Evolutionary conservation across 2,797 vertebrate species (phyloP), one percentile per base, ranked within the genome.

Genomic region (Brachyrhaphis roseni): DNA sequence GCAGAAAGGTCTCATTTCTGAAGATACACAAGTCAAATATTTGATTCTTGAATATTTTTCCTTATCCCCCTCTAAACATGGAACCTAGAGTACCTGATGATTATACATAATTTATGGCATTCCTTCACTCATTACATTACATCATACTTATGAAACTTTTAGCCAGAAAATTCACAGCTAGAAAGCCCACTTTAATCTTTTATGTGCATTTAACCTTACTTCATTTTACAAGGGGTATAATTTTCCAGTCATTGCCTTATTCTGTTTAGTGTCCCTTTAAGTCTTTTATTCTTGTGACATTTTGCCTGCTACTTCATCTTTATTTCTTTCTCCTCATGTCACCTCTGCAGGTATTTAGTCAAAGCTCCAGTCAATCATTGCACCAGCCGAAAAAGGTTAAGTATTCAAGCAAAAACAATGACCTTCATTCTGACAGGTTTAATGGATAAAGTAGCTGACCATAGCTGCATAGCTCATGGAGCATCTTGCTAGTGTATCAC

Each of bases 361-460:
- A 78, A 49, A 85, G 41, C 68, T 86, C 28, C 78, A 82, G 68
- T 84, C 70, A 79, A n/a, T 66, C 77, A 64, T 81, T 59, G 46
- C 74, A 57, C 5, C 64, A 78, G 57, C 5, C 75, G 76, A 79
- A 53, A 84, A 85, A 90, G 85, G 80, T 90, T 80, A 88, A 26
- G 43, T 77, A 39, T 76, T 79, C 82, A 80, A 85, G 84, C 77
- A 84, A 84, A 76, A 86, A 78, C 77, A 83, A 1, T 0, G 31
- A 82, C 87, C 77, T 87, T 84, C 64, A 43, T 31, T 81, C 62
- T 81, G 80, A 78, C 28, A 26, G 66, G 23, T 81, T 85, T 83
- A 79, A 87, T 79, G 77, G 72, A 73, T 51, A 75, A 81, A 81
- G 80, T 70, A 75, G 71, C 64, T 84, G 80, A 88, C 72, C 73